Base-by-base conservation (phyloP, 2,113 vertebrate genomes). In the Cardinalis cardinalis region DNA sequence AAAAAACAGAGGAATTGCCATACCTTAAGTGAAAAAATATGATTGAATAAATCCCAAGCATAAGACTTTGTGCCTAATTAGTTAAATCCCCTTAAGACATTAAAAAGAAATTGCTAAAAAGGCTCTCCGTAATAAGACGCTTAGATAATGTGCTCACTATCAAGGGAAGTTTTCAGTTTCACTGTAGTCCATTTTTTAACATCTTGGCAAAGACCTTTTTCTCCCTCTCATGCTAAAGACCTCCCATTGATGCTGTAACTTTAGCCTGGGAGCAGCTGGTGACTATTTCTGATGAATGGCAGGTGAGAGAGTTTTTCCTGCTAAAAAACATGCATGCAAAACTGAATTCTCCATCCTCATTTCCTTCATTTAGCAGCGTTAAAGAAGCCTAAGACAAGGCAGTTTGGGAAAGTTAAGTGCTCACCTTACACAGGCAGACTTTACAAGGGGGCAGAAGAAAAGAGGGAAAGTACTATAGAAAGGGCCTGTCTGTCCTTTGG, bases 111-210 rank as follows among this genome's bases (percentile, higher is more conserved):
- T 28, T 38, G 81, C 83, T 87, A 76, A 93, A 95, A 96, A 87
- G 89, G 89, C 46, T 94, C 84, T 90, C 66, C 68, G 88, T 85
- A 96, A 95, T 95, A 84, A 95, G 95, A 95, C 94, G 78, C 90
- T 91, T 87, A 96, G 89, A 93, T 95, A 96, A 94, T 88, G 92
- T 23, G 60, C 44, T 96, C 77, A 53, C 75, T 94, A 95, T 91
- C 96, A 95, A 94, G 93, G 90, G 92, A 91, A 96, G 95, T 95
- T 73, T 95, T 95, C 68, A 84, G 92, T 97, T 96, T 97, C 94
- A 96, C 77, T 68, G 72, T 86, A 63, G 74, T 90, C 92, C 29
- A 34, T 66, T 91, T 92, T 84, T 91, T 94, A 95, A 92, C 63
- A 52, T 90, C 90, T 85, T 80, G 80, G 84, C 69, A 84, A 93